These are phyloP conservation scores for Coronaproctus castanopsis DNA, from an alignment of 2,888 invertebrate species.

Conservation along the genomic window DNA sequence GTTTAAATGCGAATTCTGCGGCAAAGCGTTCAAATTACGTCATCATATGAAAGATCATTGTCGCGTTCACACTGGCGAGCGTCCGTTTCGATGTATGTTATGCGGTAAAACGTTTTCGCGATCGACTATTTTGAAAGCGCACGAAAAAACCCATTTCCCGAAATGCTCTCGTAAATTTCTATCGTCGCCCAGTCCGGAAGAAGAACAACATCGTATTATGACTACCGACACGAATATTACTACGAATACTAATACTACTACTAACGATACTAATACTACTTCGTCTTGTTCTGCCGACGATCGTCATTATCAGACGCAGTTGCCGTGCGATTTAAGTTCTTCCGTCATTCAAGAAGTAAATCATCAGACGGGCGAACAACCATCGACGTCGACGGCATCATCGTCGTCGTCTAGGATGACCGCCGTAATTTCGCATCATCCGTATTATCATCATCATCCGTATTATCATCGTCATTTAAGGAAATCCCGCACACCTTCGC, in stretches of 20 bases:
- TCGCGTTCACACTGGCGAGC: conserved; percentile 76
- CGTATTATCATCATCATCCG: too few relatives aligned
- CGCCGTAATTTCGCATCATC: too few relatives aligned
- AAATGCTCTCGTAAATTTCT: conserved; percentile 77
- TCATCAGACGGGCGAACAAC: conserved; percentile 11
- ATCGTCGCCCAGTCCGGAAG: conserved; percentile 42
- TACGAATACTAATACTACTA: too few relatives aligned
- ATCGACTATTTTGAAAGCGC: conserved; percentile 75
- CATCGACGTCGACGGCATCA: conserved; percentile 12
- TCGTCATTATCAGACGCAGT: too few relatives aligned
- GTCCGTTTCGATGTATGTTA: conserved; percentile 69
- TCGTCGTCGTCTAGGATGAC: too few relatives aligned
- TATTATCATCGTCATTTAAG: too few relatives aligned
- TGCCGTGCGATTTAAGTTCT: conserved; percentile 10
- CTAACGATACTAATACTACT: too few relatives aligned
- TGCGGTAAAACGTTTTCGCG: conserved; percentile 81
- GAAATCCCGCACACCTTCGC: too few relatives aligned
- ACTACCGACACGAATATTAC: too few relatives aligned
- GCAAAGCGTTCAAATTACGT: conserved; percentile 75
- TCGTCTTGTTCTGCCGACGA: not conserved
- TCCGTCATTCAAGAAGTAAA: conserved; percentile 11
- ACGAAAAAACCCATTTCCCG: conserved; percentile 81
- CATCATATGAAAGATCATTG: conserved; percentile 91
- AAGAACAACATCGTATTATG: too few relatives aligned
- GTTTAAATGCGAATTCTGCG: conserved; percentile 84